A percentile compares a stretch with the other conserved stretches of the same genome.
phyloP scores from a whole-genome alignment of 2,113 vertebrate species.

The Manacus vitellinus region DNA sequence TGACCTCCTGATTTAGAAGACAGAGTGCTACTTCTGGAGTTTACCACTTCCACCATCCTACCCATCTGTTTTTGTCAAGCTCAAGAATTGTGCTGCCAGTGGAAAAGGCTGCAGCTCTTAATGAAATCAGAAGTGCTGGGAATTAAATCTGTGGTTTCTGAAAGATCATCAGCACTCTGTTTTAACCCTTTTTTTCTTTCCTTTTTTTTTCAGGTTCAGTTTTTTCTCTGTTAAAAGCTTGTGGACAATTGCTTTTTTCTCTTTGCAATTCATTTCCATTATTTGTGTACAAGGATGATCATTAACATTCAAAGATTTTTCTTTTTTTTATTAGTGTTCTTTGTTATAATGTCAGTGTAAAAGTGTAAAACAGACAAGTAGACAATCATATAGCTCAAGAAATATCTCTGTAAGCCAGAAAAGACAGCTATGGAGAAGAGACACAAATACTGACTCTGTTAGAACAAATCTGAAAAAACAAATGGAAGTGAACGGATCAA shows the following conservation, averaged over 20 bases:
- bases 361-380: neutral
- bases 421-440: neutral
- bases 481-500: neutral
- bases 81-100: slow-evolving; percentile 57
- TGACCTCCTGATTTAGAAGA: slow-evolving; percentile 66
- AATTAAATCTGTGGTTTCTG: slow-evolving; percentile 62
- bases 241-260: neutral
- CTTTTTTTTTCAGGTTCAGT: neutral
- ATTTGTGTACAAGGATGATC: neutral
- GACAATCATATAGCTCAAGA: neutral
- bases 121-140: slow-evolving; percentile 60
- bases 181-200: neutral
- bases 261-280: neutral
- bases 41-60: slow-evolving; percentile 62
- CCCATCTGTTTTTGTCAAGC: slow-evolving; percentile 62
- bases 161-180: slow-evolving; percentile 42
- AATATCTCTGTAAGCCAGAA: neutral
- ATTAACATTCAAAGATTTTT: neutral
- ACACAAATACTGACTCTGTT: neutral
- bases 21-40: slow-evolving; percentile 62
- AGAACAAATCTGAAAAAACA: neutral
- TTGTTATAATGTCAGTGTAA: neutral
- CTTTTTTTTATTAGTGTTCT: neutral
- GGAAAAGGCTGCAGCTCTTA: slow-evolving; percentile 49
- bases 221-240: neutral